phyloP scores from a whole-genome alignment of 2,113 vertebrate genomes.

The Notechis scutatus region DNA sequence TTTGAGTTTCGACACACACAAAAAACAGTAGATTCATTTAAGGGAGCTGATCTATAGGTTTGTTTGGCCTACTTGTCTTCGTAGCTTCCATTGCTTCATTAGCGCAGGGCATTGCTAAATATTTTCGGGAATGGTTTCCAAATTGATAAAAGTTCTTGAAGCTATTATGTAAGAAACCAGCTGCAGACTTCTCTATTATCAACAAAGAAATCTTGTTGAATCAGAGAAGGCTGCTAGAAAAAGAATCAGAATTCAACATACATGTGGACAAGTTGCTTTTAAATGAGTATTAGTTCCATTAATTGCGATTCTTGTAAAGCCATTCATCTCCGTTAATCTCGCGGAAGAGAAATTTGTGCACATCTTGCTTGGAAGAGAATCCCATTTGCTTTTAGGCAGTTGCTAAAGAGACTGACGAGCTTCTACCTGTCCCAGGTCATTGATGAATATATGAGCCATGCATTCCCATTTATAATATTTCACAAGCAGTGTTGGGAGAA shows the following conservation, averaged over 20 bases:
- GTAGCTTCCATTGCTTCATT: background rate
- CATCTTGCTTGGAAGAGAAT: background rate
- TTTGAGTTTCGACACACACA: background rate
- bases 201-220: background rate
- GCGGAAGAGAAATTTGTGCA: background rate
- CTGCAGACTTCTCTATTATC: background rate
- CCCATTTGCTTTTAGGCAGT: background rate
- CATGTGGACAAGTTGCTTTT: background rate
- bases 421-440: background rate
- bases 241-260: background rate
- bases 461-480: background rate
- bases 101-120: background rate
- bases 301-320: background rate
- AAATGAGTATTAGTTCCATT: background rate
- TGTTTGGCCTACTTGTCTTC: background rate
- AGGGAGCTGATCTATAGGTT: background rate
- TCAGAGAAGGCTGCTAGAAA: background rate
- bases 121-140: background rate
- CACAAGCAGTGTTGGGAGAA: no score
- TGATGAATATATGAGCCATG: background rate
- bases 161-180: background rate
- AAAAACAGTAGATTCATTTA: background rate
- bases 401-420: background rate
- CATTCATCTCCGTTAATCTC: background rate
- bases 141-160: background rate